Base-by-base conservation (phyloP, 1,140 invertebrate genomes). In the Drosophila gunungcola region DNA sequence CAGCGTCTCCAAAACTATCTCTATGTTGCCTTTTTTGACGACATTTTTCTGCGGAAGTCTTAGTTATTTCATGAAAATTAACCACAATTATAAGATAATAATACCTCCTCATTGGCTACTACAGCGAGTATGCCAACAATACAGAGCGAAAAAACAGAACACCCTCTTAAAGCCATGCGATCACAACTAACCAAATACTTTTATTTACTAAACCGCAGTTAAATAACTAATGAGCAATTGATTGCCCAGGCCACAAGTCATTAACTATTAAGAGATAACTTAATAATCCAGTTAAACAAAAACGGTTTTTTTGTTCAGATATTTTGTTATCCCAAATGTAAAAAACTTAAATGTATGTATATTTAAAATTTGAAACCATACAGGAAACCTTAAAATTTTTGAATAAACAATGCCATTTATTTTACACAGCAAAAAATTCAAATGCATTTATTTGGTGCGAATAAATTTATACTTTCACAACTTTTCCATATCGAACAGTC, bases 401-500 rank as follows among this genome's bases (percentile, higher is more conserved):
- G 12, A 39, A 39, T 36, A 36, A 38, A 12, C 10, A 38, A 38
- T 36, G 16, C 16, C 36, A 3, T 41, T 41, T 41, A 42, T 21
- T 21, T 21, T 21, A 21, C 16, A 21, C 16, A 21, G 7, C 3
- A 3, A 21, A 21, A 46, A 3, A 4, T 12, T 10, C 0, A 4
- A 46, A 46, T 25, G 4, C 1, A 3, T 48, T 48, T 29, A 13
- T 48, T 48, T 48, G 2, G 29, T 48, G 6, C 25, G 25, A 10
- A 48, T 38, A 45, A 74, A 45, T n/a, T 46, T 78, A 27, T 77
- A 85, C 12, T 63, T 77, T 54, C 67, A 76, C 0, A 73, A 11
- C 73, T 80, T 69, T 41, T 84, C 65, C 73, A 84, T 73, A 84
- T 73, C 61, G 12, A 65, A 80, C 0, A 63, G 55, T 3, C 25